These are phyloP conservation scores for Polia nebulosa DNA, from an alignment of 2,888 invertebrate genomes.

Conservation along the genomic window DNA sequence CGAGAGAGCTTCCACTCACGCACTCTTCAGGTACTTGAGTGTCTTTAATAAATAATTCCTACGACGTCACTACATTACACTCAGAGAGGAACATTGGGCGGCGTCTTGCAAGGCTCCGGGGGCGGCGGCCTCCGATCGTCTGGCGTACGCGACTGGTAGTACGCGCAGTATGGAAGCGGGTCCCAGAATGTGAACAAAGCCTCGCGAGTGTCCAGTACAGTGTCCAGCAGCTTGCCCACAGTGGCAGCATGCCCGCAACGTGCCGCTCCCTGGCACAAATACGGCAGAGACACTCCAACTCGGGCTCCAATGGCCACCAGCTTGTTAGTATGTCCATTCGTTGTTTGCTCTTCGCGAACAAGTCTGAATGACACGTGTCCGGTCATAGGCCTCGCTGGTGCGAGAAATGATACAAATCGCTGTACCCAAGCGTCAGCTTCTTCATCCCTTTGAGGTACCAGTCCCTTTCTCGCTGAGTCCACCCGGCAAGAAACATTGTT, in stretches of 20 bases:
- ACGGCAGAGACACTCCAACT: slow-evolving; percentile 95
- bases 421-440: slow-evolving; percentile 94
- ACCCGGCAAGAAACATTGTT: slow-evolving; percentile 95
- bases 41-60: slow-evolving; percentile 85
- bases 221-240: slow-evolving; percentile 92
- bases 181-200: slow-evolving; percentile 96
- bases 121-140: slow-evolving; percentile 85
- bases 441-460: slow-evolving; percentile 93
- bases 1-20: slow-evolving; percentile 82
- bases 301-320: slow-evolving; percentile 92
- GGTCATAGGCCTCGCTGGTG: slow-evolving; percentile 92
- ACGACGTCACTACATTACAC: slow-evolving; percentile 58
- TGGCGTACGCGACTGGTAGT: slow-evolving; percentile 95
- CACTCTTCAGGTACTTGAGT: slow-evolving; percentile 90
- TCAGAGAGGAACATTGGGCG: slow-evolving; percentile 88
- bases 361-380: slow-evolving; percentile 95
- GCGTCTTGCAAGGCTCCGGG: slow-evolving; percentile 91
- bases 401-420: slow-evolving; percentile 92
- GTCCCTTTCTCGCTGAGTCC: slow-evolving; percentile 92
- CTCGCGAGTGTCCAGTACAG: slow-evolving; percentile 94
- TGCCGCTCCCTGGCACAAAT: slow-evolving; percentile 94
- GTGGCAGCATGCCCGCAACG: slow-evolving; percentile 92
- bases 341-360: slow-evolving; percentile 91
- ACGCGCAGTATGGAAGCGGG: slow-evolving; percentile 96
- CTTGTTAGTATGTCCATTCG: slow-evolving; percentile 82